Evolutionary conservation across 2,113 vertebrate genomes (phyloP).

Genomic region (Scomber scombrus): DNA sequence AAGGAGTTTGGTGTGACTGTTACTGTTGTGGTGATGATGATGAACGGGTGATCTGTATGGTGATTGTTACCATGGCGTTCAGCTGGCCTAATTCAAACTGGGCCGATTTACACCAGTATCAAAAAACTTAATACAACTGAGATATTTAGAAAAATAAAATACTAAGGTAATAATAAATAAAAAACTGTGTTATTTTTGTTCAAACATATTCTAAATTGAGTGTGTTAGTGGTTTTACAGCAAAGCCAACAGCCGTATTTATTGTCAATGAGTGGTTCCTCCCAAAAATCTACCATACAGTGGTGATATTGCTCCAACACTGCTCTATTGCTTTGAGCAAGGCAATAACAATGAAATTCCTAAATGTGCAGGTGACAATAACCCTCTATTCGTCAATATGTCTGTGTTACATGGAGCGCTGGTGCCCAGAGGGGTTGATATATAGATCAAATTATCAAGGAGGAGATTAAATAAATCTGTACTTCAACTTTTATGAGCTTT

Average conservation of each 20-base stretch:
- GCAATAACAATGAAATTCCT: constrained; percentile 45
- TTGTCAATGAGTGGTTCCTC: constrained; percentile 1
- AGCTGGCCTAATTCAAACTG: constrained; percentile 29
- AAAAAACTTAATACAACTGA: constrained; percentile 1
- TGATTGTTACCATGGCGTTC: constrained; percentile 43
- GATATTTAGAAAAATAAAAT: too few species aligned
- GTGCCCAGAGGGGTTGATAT: constrained; percentile 49
- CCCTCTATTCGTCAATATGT: constrained; percentile 31
- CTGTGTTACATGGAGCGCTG: constrained; percentile 12
- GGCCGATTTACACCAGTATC: constrained; percentile 14
- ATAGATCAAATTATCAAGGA: constrained; percentile 68
- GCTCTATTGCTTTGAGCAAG: constrained; percentile 37
- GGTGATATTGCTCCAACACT: constrained; percentile 20
- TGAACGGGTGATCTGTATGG: constrained; percentile 40
- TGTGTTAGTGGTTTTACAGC: background rate
- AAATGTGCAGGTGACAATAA: constrained; percentile 54
- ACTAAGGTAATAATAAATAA: too few species aligned
- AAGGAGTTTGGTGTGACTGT: constrained; percentile 25
- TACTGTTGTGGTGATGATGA: constrained; percentile 39
- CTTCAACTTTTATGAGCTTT: constrained; percentile 46
- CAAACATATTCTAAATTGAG: constrained; percentile 2
- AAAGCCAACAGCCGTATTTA: constrained; percentile 16
- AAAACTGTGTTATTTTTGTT: too few species aligned
- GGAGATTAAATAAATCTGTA: constrained; percentile 69
- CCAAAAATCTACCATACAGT: background rate